These are phyloP conservation scores for Rhynchomys soricoides DNA, from an alignment of 2,113 vertebrate genomes.

Conservation along the genomic window DNA sequence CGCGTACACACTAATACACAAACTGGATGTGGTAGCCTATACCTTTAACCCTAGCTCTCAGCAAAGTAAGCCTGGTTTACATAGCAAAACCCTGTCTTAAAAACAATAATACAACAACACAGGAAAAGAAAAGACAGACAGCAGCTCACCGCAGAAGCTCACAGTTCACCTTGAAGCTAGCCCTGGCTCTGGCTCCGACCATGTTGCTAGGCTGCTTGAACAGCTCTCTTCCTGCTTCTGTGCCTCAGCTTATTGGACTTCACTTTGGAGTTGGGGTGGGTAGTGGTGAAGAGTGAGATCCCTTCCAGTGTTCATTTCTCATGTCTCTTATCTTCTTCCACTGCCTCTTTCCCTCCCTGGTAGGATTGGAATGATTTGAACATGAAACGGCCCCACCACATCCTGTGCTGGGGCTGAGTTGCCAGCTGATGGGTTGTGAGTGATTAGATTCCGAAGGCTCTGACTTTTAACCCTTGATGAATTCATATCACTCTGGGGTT, in stretches of 20 bases:
- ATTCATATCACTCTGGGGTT: background rate
- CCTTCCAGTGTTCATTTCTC: background rate
- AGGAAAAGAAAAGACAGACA: background rate
- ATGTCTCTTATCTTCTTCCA: background rate
- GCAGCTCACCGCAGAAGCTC: background rate
- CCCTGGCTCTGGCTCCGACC: background rate
- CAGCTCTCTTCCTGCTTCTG: background rate
- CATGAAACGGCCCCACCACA: fast-evolving
- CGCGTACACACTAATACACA: background rate
- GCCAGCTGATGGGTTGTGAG: background rate
- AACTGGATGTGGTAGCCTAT: background rate
- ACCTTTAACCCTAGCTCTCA: background rate
- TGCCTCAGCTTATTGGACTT: background rate
- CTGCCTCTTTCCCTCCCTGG: too few relatives aligned
- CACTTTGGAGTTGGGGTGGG: fast-evolving
- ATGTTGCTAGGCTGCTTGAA: background rate
- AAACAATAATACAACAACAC: background rate
- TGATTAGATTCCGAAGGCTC: background rate
- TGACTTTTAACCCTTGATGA: background rate
- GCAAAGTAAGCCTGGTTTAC: background rate
- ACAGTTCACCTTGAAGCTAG: background rate
- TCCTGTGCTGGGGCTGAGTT: background rate
- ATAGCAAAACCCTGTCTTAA: background rate
- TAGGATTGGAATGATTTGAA: background rate
- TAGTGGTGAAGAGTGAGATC: background rate